Evolutionary conservation across 2,888 invertebrate genomes (phyloP).

Genomic region (Polyommatus iphigenia): DNA sequence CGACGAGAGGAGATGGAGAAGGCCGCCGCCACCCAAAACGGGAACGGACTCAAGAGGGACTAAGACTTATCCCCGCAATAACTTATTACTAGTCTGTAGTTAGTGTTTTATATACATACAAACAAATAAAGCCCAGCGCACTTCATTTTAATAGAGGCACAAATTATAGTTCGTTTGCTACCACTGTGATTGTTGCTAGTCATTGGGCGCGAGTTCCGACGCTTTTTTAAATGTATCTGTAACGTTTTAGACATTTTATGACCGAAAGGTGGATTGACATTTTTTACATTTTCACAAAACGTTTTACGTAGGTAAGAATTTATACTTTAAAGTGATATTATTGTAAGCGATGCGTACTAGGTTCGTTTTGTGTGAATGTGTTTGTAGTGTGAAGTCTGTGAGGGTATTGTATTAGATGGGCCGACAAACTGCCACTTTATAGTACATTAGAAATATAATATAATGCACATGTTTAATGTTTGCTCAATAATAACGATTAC

Average conservation of each 20-base stretch:
- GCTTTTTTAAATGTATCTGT: conserved; percentile 33
- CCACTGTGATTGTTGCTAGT: conserved; percentile 59
- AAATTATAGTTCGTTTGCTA: conserved; percentile 31
- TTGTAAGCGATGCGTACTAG: conserved; percentile 70
- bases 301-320: conserved; percentile 43
- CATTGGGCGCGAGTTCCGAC: conserved; percentile 43
- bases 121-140: conserved; percentile 29
- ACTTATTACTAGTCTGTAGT: conserved; percentile 28
- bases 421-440: conserved; percentile 48
- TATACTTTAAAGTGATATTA: conserved; percentile 77
- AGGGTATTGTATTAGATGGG: conserved; percentile 53
- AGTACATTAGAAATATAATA: conserved; percentile 47
- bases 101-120: conserved; percentile 30
- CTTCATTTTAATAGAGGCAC: conserved; percentile 28
- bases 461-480: conserved; percentile 36
- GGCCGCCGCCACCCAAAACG: conserved; percentile 73
- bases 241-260: conserved; percentile 26
- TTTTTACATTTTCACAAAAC: conserved; percentile 33
- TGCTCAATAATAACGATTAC: conserved; percentile 23
- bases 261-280: conserved; percentile 24
- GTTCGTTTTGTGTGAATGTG: conserved; percentile 68
- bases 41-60: conserved; percentile 83
- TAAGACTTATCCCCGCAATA: conserved; percentile 49
- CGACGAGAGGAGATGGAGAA: conserved; percentile 76
- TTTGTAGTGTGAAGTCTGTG: conserved; percentile 44